Percentiles rank a stretch among this genome's conserved stretches.
Evolutionary conservation across 2,113 vertebrate genomes (phyloP).

Genomic region (Chlamydotis undulata): DNA sequence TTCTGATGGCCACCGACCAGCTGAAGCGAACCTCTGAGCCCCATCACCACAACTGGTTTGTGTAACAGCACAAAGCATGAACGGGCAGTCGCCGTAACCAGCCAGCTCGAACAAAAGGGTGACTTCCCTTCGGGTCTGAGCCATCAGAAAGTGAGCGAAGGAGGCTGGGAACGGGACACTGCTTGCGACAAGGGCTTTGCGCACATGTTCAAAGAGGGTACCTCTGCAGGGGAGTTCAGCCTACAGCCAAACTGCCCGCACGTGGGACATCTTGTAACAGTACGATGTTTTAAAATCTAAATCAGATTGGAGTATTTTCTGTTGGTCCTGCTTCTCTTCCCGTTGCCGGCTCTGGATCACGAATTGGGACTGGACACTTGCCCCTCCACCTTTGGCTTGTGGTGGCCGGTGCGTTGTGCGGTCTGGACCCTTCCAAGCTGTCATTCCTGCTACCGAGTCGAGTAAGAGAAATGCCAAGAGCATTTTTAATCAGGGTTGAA

Average conservation of each 20-base stretch:
- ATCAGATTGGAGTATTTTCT: neutral
- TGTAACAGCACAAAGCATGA: too few species aligned
- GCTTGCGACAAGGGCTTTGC: neutral
- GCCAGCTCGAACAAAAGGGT: neutral
- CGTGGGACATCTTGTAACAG: neutral
- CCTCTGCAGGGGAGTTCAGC: too few species aligned
- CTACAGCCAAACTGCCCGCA: neutral
- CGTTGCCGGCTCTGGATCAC: neutral
- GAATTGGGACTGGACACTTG: accelerated
- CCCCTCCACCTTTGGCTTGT: accelerated
- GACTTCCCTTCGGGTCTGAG: neutral
- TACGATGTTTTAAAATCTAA: neutral
- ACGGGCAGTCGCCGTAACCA: accelerated
- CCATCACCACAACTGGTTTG: accelerated
- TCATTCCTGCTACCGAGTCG: accelerated
- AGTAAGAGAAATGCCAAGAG: neutral
- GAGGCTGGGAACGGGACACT: neutral
- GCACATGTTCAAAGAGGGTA: accelerated
- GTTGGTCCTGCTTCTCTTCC: neutral
- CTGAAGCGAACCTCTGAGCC: accelerated
- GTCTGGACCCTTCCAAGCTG: neutral
- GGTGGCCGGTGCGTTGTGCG: neutral
- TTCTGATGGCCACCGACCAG: accelerated
- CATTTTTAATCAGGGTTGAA: neutral
- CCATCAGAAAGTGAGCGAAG: accelerated